Evolutionary conservation across 1,140 invertebrate genomes (phyloP).

Genomic region (Drosophila tani): DNA sequence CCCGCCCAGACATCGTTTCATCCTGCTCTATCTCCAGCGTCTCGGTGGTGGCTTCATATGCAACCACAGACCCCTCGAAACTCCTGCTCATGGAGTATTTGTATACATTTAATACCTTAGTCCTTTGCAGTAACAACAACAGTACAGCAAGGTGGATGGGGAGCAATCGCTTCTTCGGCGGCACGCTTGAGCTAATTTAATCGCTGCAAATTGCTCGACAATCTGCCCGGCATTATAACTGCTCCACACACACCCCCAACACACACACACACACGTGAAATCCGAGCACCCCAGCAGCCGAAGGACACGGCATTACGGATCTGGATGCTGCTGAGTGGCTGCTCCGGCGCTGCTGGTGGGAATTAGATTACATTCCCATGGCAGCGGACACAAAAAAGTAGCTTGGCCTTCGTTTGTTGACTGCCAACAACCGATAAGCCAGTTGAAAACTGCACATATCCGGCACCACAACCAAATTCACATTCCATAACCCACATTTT

Average conservation of each 20-base stretch:
- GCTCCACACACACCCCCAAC: slow-evolving; percentile 3
- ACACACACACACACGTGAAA: slow-evolving; percentile 67
- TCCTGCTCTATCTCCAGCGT: slow-evolving; percentile 9
- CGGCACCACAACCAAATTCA: not conserved
- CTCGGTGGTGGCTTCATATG: slow-evolving; percentile 71
- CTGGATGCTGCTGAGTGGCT: slow-evolving; percentile 22
- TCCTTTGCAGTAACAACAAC: slow-evolving; percentile 43
- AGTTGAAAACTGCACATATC: slow-evolving; percentile 32
- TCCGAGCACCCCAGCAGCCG: slow-evolving; percentile 31
- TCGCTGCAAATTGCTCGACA: slow-evolving; percentile 84
- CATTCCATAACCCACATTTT: not conserved
- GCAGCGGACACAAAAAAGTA: slow-evolving; percentile 39
- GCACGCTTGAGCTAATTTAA: slow-evolving; percentile 84
- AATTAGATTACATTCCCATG: slow-evolving; percentile 68
- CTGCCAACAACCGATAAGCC: slow-evolving; percentile 67
- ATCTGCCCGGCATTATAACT: slow-evolving; percentile 76
- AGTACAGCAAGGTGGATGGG: slow-evolving; percentile 19
- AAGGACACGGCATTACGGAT: slow-evolving; percentile 20
- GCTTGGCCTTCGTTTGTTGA: slow-evolving; percentile 12
- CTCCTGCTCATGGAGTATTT: slow-evolving; percentile 22
- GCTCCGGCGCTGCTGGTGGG: slow-evolving; percentile 41
- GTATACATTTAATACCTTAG: slow-evolving; percentile 53
- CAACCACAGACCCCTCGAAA: slow-evolving; percentile 48
- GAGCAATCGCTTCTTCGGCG: slow-evolving; percentile 53
- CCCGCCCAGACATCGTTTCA: slow-evolving; percentile 52